Base-by-base conservation (phyloP, 2,888 invertebrate species). In the Hermodice carunculata region DNA sequence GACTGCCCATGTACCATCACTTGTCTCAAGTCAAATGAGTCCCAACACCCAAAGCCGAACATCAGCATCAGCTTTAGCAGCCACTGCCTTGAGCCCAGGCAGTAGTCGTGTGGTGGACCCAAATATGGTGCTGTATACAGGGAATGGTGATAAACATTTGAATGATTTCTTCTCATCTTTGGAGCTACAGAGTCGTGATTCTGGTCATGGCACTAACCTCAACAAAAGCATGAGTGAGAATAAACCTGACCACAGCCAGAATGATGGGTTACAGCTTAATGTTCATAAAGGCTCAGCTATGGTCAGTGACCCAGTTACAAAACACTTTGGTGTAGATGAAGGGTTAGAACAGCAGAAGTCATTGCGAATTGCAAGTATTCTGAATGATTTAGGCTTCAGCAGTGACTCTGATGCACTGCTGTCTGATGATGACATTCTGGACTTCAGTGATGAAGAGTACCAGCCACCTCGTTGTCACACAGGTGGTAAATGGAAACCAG, bases 81-180 rank as follows among this genome's bases (percentile, higher is more conserved):
- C 42, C 22, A 61, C 26, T 32, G 53, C 52, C 11, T 40, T 64
- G 17, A 64, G 60, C 32, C 64, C 64, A 22, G 42, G 52, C 11
- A 24, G 46, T 3, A 44, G 44, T 22, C 31, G 64, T 3, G 57
- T 48, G 4, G 89, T 88, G 58, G 88, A 88, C 2, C 91, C 91
- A 74, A 89, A 89, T 53, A 87, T 93, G 3, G 93, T 92, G 69
- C 94, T 94, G 0, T 93, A 93, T 29, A 51, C 44, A 24, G 46
- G 24, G 11, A 32, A 24, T 24, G 53, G 44, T n/a, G 48, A 58
- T 19, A 56, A 52, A 17, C 43, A 52, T 24, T 29, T 40, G 4
- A 48, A 52, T n/a, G 92, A 94, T 4, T 95, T 95, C 85, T 95
- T 95, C 78, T 93, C 92, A 40, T 93, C 93, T 0, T 85, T 95